Evolutionary conservation across 2,113 vertebrate genomes (phyloP), one percentile per base, ranked within the genome.

Genomic region (Anhinga anhinga): DNA sequence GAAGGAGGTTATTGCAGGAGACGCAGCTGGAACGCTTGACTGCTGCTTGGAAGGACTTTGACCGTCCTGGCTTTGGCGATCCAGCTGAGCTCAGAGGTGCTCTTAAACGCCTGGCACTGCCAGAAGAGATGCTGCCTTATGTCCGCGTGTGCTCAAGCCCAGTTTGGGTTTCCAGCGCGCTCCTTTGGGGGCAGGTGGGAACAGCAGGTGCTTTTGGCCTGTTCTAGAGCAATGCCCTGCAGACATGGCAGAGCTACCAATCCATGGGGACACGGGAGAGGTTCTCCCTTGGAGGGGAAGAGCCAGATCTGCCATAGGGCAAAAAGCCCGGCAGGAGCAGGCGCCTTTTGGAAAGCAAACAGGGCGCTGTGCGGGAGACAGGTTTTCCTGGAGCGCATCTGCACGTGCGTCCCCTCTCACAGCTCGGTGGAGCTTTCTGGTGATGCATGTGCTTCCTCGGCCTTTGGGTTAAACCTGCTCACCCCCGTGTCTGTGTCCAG

Each of bases 401-500:
- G 73, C 14, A 74, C 61, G 29, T n/a, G 17, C 8, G 36, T 32
- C 70, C 21, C 30, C 29, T 63, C 16, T 19, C 21, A 15, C 0
- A 0, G 34, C 49, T 82, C 2, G 0, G 13, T 12, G 44, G 52
- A 52, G 40, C 22, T 49, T 30, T 47, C 40, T 72, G 25, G 26
- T 30, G 17, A 19, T 32, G n/a, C 5, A 5, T 7, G 25, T 38
- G 53, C 71, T 90, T 79, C 72, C 65, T 82, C 0, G 0, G 20
- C 76, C 30, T 61, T 69, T 0, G 2, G 12, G 49, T n/a, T 69
- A 36, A 93, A 40, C 23, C 45, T 2, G 0, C 32, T 53, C 15
- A 16, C 7, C 5, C 66, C 29, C 1, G 1, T 36, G 17, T 52
- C 50, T 45, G 38, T 27, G 63, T 74, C 15, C 98, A 99, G 99